Conservation (phyloP, 1,140 invertebrate species). For the Helicorthomorpha holstii region DNA sequence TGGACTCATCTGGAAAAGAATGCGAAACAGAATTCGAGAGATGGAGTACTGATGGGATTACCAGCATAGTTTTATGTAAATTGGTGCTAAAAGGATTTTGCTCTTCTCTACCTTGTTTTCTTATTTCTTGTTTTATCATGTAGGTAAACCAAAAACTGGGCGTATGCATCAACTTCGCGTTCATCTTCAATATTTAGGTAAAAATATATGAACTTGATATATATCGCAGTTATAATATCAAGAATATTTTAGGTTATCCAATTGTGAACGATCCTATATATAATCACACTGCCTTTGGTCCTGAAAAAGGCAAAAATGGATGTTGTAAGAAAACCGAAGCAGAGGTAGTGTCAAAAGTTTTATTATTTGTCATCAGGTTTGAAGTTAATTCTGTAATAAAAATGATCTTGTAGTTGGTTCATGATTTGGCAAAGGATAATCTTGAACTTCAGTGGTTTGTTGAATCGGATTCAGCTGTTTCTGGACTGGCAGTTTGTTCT, state of each 20-base stretch:
- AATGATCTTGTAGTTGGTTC: too few relatives aligned
- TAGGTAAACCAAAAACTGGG: constrained; percentile 83
- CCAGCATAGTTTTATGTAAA: constrained; percentile 80
- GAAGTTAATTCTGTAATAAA: too few relatives aligned
- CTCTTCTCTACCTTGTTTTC: too few relatives aligned
- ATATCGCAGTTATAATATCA: constrained; percentile 4
- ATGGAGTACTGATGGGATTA: constrained; percentile 63
- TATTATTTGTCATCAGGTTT: too few relatives aligned
- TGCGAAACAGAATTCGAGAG: constrained; percentile 77
- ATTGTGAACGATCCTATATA: constrained; percentile 95
- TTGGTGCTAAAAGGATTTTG: too few relatives aligned
- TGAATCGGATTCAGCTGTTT: too few relatives aligned
- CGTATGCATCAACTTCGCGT: constrained; percentile 97
- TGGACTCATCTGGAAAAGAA: constrained; percentile 67
- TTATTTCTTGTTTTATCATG: too few relatives aligned
- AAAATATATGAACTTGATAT: constrained; percentile 7
- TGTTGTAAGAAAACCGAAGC: constrained; percentile 80
- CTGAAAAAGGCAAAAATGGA: constrained; percentile 77
- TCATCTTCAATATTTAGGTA: constrained; percentile 93
- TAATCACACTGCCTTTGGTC: constrained; percentile 79
- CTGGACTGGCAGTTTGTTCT: too few relatives aligned
- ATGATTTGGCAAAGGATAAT: too few relatives aligned
- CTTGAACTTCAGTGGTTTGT: too few relatives aligned
- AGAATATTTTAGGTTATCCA: constrained; percentile 53
- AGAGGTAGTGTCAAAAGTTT: too few relatives aligned